Evolutionary conservation across 2,888 invertebrate genomes (phyloP), one percentile per base, ranked within the genome.

Genomic region (Drosophila lutescens): DNA sequence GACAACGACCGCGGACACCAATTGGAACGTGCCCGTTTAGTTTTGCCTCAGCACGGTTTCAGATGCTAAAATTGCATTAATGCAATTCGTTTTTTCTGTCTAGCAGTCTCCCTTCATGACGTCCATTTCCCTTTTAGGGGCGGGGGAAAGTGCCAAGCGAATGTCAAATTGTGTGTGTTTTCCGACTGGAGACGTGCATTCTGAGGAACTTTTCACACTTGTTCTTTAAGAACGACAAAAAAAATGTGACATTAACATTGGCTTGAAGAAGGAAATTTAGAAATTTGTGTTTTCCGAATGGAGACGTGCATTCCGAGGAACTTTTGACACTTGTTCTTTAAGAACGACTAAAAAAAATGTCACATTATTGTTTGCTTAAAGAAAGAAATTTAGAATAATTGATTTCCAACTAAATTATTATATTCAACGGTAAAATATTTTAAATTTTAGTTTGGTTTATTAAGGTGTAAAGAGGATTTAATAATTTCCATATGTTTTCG

Each of bases 41-140:
- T 34, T 49, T 67, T 61, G 63, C 43, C 26, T 36, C 40, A 15
- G 47, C 47, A 74, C 76, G 74, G 79, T 72, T 60, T 53, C 30
- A 30, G 82, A 34, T 72, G 74, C 77, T 77, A 62, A 82, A 87
- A 87, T 85, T 82, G 86, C 88, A 87, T 87, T 87, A 87, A 77
- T 73, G 83, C 75, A 65, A 63, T 67, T 67, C 55, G 30, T 44
- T 66, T 51, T 50, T 66, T 43, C 17, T 38, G 50, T 10, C 30
- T 34, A 26, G 26, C 34, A 36, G 38, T 15, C 56, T 50, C 30
- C 34, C 53, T 34, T 54, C n/a, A 15, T 41, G 34, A n/a, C 13
- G 43, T 15, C 47, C 70, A 56, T 66, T 74, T 61, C 58, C 56
- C 69, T 63, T 53, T 23, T 2, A 2, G 47, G 30, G 32, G 58